Base-by-base conservation (phyloP, 1,140 invertebrate species). In the Drosophila orosa region DNA sequence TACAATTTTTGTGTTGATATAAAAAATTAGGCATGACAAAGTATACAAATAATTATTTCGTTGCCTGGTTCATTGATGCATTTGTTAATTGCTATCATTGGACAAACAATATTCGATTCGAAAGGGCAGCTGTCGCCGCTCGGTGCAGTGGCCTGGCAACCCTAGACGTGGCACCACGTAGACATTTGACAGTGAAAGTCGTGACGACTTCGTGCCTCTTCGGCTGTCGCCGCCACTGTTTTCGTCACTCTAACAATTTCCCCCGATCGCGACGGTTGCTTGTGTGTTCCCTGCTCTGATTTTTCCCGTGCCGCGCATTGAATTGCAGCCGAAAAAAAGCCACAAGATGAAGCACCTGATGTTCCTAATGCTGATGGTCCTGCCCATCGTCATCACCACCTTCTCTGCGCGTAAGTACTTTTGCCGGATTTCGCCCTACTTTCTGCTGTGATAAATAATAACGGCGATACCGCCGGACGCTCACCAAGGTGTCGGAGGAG, bases 381-480 rank as follows among this genome's bases (percentile, higher is more conserved):
- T 95, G 58, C 94, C 94, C 78, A 92, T 93, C 25, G 92, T 95
- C 47, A 92, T 94, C 42, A 92, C 94, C 58, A 93, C 92, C n/a
- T 92, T 93, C 15, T 92, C 93, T 68, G 91, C 90, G 86, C 94
- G 94, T 95, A 94, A 93, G 93, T 92, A 69, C 35, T 15, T 15
- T 4, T 6, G 13, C 9, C 12, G 22, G 3, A 27, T 9, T 39
- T 35, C 48, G 22, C 17, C 3, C 7, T 9, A 2, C 12, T 29
- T 31, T 45, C 27, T 9, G 45, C 48, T 22, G 31, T 19, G 24
- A 29, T 29, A 29, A 62, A 29, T 22, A 62, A 29, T 22, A 62
- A 59, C 54, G 17, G 17, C 24, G 24, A 47, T 25, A n/a, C 45
- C 45, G 50, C 50, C 50, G 50, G 50, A 54, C 50, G 50, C 50